A percentile compares a stretch with the other conserved stretches of the same genome.
These are phyloP conservation scores for Varroa destructor DNA, from an alignment of 1,140 invertebrate species.

Conservation along the genomic window DNA sequence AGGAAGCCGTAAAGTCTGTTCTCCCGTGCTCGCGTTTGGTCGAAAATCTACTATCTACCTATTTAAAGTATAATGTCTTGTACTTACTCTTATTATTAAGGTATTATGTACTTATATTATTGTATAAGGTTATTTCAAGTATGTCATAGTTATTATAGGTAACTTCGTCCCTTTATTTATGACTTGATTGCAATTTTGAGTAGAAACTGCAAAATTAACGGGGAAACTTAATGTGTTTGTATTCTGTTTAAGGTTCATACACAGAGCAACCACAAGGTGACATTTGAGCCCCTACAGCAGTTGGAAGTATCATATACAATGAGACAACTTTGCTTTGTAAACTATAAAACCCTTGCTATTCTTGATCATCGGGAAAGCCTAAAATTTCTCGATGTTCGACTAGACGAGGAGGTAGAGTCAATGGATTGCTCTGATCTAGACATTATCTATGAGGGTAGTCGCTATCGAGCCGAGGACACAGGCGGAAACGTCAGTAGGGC, in stretches of 20 bases:
- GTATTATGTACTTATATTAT: too few species aligned
- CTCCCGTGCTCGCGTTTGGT: conserved; percentile 72
- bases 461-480: conserved; percentile 70
- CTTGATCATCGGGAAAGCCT: conserved; percentile 33
- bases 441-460: conserved; percentile 65
- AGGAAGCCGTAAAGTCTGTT: conserved; percentile 54
- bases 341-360: conserved; percentile 31
- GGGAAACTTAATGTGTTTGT: neutral
- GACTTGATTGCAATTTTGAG: too few species aligned
- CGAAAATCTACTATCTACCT: conserved; percentile 64
- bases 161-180: conserved; percentile 31
- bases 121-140: too few species aligned
- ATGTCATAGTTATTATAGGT: conserved; percentile 5
- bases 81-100: too few species aligned
- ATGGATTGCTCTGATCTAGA: conserved; percentile 20
- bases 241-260: conserved; percentile 39
- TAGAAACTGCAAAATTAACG: too few species aligned
- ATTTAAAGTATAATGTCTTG: conserved; percentile 51
- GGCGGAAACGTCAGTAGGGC: conserved; percentile 61
- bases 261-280: conserved; percentile 44
- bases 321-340: conserved; percentile 42
- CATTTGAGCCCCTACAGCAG: conserved; percentile 52
- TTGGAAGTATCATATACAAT: conserved; percentile 55
- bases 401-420: conserved; percentile 23
- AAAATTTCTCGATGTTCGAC: conserved; percentile 29